Evolutionary conservation across 1,140 invertebrate genomes (phyloP).

Genomic region (Pachyrhynchus sulphureomaculatus): DNA sequence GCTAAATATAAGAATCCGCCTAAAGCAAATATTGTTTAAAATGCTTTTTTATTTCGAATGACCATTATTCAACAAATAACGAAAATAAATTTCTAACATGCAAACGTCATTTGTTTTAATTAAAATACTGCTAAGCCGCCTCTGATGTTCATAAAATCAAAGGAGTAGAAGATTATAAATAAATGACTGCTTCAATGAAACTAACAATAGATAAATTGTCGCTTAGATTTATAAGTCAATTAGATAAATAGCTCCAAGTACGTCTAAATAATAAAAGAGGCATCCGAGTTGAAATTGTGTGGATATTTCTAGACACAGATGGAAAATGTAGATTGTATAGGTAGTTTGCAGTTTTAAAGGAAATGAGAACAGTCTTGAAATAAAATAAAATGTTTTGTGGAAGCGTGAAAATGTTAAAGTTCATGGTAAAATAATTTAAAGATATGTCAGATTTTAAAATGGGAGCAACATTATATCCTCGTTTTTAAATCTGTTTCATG

Average conservation of each 20-base stretch:
- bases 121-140: neutral
- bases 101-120: too few species aligned
- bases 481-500: too few species aligned
- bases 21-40: too few species aligned
- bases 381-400: too few species aligned
- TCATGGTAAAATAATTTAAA: too few species aligned
- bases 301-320: conserved; percentile 5
- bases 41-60: too few species aligned
- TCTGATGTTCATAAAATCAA: conserved; percentile 13
- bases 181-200: conserved; percentile 4
- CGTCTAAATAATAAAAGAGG: neutral
- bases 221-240: conserved; percentile 9
- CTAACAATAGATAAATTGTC: neutral
- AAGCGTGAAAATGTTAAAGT: too few species aligned
- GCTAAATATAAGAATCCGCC: too few species aligned
- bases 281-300: neutral
- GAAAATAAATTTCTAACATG: too few species aligned
- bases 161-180: conserved; percentile 7
- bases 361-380: neutral
- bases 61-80: too few species aligned
- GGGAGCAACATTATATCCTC: too few species aligned
- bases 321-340: neutral
- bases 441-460: too few species aligned
- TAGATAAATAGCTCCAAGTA: conserved; percentile 8
- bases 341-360: neutral